Percentiles rank a stretch among this genome's conserved stretches.
Evolutionary conservation across 2,888 invertebrate genomes (phyloP).

Genomic region (Nemapogon koenigi): DNA sequence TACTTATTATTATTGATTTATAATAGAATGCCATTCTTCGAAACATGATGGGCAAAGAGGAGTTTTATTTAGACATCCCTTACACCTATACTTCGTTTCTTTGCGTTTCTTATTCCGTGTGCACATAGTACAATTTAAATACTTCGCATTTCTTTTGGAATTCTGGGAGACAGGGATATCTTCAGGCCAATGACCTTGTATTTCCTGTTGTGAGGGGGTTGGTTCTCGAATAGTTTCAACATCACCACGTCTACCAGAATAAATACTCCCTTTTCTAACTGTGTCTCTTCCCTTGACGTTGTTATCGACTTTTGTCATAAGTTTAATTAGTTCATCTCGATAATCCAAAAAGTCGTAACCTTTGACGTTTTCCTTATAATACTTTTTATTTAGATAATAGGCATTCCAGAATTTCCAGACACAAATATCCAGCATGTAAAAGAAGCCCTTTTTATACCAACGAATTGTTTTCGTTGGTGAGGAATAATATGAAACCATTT

Average conservation of each 20-base stretch:
- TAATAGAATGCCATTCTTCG: constrained; percentile 10
- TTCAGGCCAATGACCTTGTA: constrained; percentile 6
- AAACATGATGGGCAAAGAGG: constrained; percentile 18
- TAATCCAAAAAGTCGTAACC: neutral
- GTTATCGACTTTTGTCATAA: neutral
- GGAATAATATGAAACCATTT: constrained; percentile 21
- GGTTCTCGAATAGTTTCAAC: neutral
- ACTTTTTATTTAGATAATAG: constrained; percentile 10
- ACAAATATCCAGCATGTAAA: constrained; percentile 23
- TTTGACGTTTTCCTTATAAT: neutral
- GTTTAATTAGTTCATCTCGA: constrained; percentile 1
- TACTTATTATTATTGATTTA: neutral
- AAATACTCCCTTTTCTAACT: constrained; percentile 1
- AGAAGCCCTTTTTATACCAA: constrained; percentile 26
- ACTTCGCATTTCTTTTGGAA: neutral
- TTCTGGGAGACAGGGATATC: neutral
- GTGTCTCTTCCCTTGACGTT: neutral
- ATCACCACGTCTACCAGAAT: neutral
- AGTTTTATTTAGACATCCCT: constrained; percentile 16
- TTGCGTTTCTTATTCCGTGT: constrained; percentile 11
- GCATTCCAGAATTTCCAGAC: constrained; percentile 22
- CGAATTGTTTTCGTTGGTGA: constrained; percentile 23
- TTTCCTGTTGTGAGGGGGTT: neutral
- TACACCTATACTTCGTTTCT: constrained; percentile 17
- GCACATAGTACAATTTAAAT: constrained; percentile 1